Evolutionary conservation across 2,113 vertebrate species (phyloP).

Genomic region (Acrocephalus arundinaceus): DNA sequence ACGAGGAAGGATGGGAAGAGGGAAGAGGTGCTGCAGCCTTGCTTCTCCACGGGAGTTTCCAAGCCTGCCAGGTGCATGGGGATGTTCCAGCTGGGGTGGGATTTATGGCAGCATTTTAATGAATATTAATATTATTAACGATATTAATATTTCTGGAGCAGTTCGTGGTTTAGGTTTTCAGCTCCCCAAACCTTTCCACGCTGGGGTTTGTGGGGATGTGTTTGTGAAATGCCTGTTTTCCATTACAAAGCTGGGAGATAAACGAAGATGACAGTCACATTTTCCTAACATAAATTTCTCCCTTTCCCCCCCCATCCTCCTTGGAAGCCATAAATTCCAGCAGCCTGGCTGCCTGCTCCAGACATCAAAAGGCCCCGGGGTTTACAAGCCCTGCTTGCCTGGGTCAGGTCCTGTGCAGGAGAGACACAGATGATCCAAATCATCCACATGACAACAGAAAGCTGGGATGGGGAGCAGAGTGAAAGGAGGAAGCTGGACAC

Average conservation of each 20-base stretch:
- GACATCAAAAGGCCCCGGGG: neutral
- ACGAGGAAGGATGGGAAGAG: neutral
- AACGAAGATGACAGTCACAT: slow-evolving; percentile 54
- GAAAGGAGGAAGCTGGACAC: neutral
- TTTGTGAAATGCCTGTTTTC: slow-evolving; percentile 61
- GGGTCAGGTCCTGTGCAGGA: neutral
- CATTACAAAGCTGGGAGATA: slow-evolving; percentile 36
- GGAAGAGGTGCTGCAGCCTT: neutral
- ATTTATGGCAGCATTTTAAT: neutral
- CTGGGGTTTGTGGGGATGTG: neutral
- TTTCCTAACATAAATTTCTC: slow-evolving; percentile 40
- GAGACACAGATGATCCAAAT: neutral
- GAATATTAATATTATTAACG: too few relatives aligned
- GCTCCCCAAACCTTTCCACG: neutral
- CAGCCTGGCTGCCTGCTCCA: neutral
- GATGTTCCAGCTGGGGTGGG: neutral
- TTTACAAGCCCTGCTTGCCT: neutral
- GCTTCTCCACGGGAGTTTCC: neutral
- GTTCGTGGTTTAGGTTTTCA: accelerated
- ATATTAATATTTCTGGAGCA: neutral
- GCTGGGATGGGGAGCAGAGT: neutral
- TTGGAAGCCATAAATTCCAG: neutral
- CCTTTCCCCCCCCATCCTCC: neutral
- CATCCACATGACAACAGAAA: neutral
- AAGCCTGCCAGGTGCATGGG: neutral